Percentiles rank a stretch among this genome's conserved stretches.
These are phyloP conservation scores for Hymenopus coronatus DNA, from an alignment of 2,888 invertebrate species.

Conservation along the genomic window DNA sequence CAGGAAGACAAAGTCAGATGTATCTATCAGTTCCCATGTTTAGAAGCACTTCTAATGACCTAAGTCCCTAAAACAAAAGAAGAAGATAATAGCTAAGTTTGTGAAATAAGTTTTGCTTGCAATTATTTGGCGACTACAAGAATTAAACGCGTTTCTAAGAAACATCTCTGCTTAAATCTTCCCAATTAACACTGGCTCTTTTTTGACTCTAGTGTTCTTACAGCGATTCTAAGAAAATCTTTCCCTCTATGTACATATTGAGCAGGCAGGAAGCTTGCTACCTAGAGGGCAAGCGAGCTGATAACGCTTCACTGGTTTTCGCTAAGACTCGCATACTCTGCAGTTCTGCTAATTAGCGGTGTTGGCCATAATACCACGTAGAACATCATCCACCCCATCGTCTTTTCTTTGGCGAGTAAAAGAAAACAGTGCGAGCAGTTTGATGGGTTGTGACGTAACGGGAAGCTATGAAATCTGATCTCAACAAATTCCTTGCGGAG, in stretches of 20 bases:
- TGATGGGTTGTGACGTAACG: neutral
- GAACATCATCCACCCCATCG: neutral
- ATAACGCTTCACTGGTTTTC: neutral
- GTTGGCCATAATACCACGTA: neutral
- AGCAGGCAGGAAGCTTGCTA: neutral
- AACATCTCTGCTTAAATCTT: neutral
- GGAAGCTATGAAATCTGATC: neutral
- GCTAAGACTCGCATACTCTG: constrained; percentile 5
- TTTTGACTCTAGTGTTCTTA: neutral
- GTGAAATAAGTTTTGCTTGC: too few relatives aligned
- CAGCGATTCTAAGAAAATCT: neutral
- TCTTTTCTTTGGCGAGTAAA: neutral
- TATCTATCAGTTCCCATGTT: too few relatives aligned
- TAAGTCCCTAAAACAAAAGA: too few relatives aligned
- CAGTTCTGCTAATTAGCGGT: neutral
- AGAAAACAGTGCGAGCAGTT: neutral
- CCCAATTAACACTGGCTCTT: neutral
- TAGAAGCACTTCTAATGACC: too few relatives aligned
- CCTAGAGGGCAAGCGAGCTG: neutral
- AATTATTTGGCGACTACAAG: too few relatives aligned
- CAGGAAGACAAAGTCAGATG: too few relatives aligned
- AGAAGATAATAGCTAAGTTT: too few relatives aligned
- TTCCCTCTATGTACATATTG: neutral
- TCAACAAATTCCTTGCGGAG: neutral
- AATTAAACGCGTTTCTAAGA: too few relatives aligned